Conservation (phyloP, 30 jellyfish, hydroid and myxozoan species). For the Mastigias papua region DNA sequence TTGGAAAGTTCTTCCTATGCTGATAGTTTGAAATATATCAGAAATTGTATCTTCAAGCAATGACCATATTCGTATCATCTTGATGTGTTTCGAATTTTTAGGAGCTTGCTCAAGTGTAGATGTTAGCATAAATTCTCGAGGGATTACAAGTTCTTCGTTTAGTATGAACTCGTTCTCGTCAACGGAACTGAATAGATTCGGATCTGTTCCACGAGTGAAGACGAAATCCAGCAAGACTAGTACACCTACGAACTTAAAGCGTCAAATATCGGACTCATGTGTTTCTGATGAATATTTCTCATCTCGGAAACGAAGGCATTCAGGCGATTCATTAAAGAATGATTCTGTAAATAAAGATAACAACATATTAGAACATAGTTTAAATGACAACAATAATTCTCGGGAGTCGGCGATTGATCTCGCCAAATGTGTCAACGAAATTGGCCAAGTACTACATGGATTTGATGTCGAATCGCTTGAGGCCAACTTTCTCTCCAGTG, state of each 20-base stretch:
- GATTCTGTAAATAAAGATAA: slow-evolving; percentile 24
- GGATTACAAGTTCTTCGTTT: not conserved
- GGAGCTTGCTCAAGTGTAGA: slow-evolving; percentile 55
- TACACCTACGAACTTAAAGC: slow-evolving; percentile 18
- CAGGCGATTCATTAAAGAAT: slow-evolving; percentile 50
- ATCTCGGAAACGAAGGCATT: slow-evolving; percentile 71
- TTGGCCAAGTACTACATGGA: slow-evolving; percentile 59
- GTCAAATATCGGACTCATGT: slow-evolving; percentile 46
- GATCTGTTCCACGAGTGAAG: slow-evolving; percentile 76
- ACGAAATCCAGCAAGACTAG: slow-evolving; percentile 47
- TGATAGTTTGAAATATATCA: too few species aligned
- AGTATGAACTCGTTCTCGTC: slow-evolving; percentile 41
- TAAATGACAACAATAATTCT: slow-evolving; percentile 35
- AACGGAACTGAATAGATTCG: slow-evolving; percentile 47
- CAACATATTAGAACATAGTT: slow-evolving; percentile 6
- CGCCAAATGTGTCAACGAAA: slow-evolving; percentile 50
- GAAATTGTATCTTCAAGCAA: not conserved
- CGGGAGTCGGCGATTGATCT: slow-evolving; percentile 39
- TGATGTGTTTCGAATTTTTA: not conserved
- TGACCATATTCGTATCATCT: too few species aligned
- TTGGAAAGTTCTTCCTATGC: too few species aligned
- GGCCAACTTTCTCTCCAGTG: slow-evolving; percentile 44
- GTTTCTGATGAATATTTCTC: slow-evolving; percentile 29
- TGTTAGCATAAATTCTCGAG: slow-evolving; percentile 2
- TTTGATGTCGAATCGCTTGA: slow-evolving; percentile 66